Conservation (phyloP, 2,888 invertebrate genomes). For the Caenorhabditis panamensis region DNA sequence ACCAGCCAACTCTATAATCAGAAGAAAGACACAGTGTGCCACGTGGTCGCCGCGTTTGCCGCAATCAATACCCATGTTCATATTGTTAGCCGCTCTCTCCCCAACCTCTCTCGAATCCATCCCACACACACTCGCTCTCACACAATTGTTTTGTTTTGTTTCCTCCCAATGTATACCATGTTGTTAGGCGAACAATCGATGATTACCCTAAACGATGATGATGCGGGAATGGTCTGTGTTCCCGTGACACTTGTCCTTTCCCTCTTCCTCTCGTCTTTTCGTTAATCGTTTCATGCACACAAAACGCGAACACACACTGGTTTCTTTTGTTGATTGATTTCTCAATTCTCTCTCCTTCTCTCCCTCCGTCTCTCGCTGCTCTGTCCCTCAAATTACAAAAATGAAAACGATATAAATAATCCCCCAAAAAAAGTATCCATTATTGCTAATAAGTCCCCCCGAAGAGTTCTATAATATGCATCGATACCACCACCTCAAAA, state of each 20-base stretch:
- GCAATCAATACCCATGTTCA: conserved; percentile 59
- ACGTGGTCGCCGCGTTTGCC: conserved; percentile 26
- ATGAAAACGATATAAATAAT: not conserved
- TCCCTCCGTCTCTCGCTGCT: conserved; percentile 11
- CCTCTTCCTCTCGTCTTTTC: not conserved
- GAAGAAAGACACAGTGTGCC: conserved; percentile 23
- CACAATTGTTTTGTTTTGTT: conserved; percentile 10
- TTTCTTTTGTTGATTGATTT: conserved; percentile 32
- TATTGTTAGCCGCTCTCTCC: conserved; percentile 49
- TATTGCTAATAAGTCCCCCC: too few relatives aligned
- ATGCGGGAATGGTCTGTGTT: not conserved
- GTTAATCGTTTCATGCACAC: conserved; percentile 39
- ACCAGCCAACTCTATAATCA: conserved; percentile 17
- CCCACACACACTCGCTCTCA: not conserved
- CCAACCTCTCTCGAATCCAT: not conserved
- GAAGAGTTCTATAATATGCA: conserved; percentile 12
- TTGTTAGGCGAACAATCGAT: conserved; percentile 50
- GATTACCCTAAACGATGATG: conserved; percentile 9
- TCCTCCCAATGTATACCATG: conserved; percentile 36
- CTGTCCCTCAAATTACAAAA: not conserved
- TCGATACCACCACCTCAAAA: not conserved
- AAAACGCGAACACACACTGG: conserved; percentile 39
- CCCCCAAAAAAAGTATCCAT: not conserved
- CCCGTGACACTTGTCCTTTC: not conserved
- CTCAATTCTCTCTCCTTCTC: conserved; percentile 12